Evolutionary conservation across 2,888 invertebrate species (phyloP).

Genomic region (Lasioglossum leucozonium): DNA sequence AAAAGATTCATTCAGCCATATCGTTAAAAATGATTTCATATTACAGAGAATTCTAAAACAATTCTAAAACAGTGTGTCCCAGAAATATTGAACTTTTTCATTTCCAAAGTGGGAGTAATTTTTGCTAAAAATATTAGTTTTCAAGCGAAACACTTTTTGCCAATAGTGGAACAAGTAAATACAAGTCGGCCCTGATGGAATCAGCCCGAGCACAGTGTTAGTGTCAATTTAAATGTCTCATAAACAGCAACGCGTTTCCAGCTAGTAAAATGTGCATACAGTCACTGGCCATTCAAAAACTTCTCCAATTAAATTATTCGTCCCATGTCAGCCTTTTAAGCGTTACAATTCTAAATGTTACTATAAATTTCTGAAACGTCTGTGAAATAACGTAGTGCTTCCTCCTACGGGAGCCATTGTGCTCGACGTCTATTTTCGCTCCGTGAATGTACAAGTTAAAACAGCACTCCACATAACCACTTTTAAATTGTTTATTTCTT

Average conservation of each 20-base stretch:
- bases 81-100: too few species aligned
- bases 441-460: constrained; percentile 27
- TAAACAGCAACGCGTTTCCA: neutral
- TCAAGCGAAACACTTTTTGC: neutral
- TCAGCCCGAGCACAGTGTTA: neutral
- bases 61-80: too few species aligned
- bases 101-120: too few species aligned
- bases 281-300: constrained; percentile 30
- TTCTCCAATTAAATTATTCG: constrained; percentile 51
- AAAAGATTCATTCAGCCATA: too few species aligned
- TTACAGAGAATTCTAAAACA: too few species aligned
- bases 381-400: neutral
- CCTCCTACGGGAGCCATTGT: constrained; percentile 53
- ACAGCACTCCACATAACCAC: neutral
- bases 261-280: neutral
- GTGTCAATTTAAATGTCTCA: constrained; percentile 21
- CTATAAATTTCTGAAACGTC: constrained; percentile 50
- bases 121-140: too few species aligned
- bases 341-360: constrained; percentile 42
- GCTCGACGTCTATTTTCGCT: constrained; percentile 34
- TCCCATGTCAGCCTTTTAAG: constrained; percentile 54
- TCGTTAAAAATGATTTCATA: too few species aligned
- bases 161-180: neutral
- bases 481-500: constrained; percentile 41
- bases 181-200: neutral